These are phyloP conservation scores for Ceratoteleas bidentatus DNA, from an alignment of 1,140 invertebrate species.

Conservation along the genomic window DNA sequence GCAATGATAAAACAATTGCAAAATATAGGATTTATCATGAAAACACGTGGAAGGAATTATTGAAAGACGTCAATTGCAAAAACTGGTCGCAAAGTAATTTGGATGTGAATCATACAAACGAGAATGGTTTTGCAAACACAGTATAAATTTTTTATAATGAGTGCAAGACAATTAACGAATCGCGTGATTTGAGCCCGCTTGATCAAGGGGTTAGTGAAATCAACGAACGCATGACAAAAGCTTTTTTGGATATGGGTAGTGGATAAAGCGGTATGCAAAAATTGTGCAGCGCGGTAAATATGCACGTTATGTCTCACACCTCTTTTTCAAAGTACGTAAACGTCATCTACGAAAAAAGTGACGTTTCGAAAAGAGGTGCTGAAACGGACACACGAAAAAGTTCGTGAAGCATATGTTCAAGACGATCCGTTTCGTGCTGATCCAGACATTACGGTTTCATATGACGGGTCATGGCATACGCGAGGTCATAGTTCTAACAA, in stretches of 20 bases:
- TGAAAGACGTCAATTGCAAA: no score
- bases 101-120: no score
- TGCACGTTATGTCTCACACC: slow-evolving; percentile 23
- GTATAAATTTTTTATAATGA: no score
- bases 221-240: slow-evolving; percentile 4
- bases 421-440: slow-evolving; percentile 15
- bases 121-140: no score
- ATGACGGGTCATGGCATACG: slow-evolving; percentile 19
- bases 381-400: slow-evolving; percentile 5
- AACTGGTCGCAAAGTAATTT: no score
- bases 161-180: no score
- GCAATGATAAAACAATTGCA: no score
- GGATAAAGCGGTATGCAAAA: slow-evolving; percentile 15
- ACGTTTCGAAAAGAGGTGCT: neutral
- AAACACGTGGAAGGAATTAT: no score
- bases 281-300: slow-evolving; percentile 14
- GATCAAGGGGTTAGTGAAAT: slow-evolving; percentile 4
- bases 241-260: slow-evolving; percentile 16
- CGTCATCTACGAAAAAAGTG: slow-evolving; percentile 6
- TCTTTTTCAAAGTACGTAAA: no score
- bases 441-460: slow-evolving; percentile 13
- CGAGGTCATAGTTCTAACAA: slow-evolving; percentile 1
- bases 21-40: no score
- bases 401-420: no score
- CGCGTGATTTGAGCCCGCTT: slow-evolving; percentile 9